Percentiles rank a stretch among this genome's conserved stretches.
Evolutionary conservation across 2,888 invertebrate genomes (phyloP).

Genomic region (Philhelius pedissequus): DNA sequence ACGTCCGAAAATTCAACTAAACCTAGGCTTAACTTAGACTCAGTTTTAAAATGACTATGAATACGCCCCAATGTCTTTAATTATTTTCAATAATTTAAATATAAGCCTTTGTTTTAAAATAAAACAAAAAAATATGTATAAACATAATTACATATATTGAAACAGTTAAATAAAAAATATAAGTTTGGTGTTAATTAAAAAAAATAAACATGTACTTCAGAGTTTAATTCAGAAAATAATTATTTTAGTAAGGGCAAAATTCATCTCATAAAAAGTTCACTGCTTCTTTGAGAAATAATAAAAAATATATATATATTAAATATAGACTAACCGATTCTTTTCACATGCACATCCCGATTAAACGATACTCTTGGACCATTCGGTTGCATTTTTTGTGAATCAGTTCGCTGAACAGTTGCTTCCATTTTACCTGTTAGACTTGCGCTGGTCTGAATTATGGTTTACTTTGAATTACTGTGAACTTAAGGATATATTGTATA

Average conservation of each 20-base stretch:
- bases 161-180: no score
- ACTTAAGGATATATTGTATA: constrained; percentile 1
- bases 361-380: constrained; percentile 89
- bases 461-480: constrained; percentile 12
- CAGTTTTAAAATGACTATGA: no score
- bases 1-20: no score
- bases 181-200: no score
- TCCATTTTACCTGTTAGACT: constrained; percentile 40
- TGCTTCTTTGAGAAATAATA: not conserved
- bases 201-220: no score
- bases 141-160: no score
- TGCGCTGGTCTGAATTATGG: constrained; percentile 17
- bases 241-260: not conserved
- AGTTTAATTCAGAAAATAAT: no score
- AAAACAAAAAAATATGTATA: no score
- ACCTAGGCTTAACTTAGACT: no score
- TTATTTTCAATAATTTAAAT: no score
- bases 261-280: not conserved
- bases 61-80: no score
- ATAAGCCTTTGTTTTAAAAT: no score
- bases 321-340: constrained; percentile 89
- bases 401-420: constrained; percentile 69
- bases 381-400: constrained; percentile 70
- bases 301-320: not conserved
- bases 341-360: constrained; percentile 94